Percentiles rank a stretch among this genome's conserved stretches.
Conservation (phyloP, 2,113 vertebrate species). For the Pangasianodon hypophthalmus region DNA sequence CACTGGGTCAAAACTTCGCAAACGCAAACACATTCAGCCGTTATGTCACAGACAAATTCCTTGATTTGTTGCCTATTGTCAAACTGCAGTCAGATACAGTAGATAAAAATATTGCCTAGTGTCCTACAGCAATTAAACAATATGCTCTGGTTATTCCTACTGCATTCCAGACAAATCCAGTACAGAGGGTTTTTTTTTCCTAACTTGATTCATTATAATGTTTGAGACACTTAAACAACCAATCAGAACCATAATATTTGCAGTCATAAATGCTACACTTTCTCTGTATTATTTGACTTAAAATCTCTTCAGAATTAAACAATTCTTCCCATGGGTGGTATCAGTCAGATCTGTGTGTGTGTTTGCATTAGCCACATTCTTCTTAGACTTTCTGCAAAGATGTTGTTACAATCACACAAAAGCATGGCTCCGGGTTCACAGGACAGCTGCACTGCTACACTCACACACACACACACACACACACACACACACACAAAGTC, state of each 20-base stretch:
- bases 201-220: background rate
- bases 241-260: background rate
- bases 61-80: background rate
- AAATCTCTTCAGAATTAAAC: background rate
- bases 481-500: background rate
- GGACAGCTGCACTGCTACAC: constrained; percentile 41
- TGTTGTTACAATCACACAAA: constrained; percentile 31
- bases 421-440: background rate
- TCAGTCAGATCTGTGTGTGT: background rate
- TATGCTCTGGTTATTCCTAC: background rate
- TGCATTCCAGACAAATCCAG: background rate
- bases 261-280: background rate
- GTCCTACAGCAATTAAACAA: background rate
- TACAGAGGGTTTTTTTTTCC: background rate
- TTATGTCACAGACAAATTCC: background rate
- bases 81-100: background rate
- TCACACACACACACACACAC: constrained; percentile 4
- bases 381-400: constrained; percentile 6
- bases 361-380: constrained; percentile 24
- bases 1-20: background rate
- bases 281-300: background rate
- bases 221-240: background rate
- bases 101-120: background rate
- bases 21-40: background rate
- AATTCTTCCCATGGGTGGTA: constrained; percentile 8